These are phyloP conservation scores for Dione juno DNA, from an alignment of 2,888 invertebrate genomes.

Conservation along the genomic window DNA sequence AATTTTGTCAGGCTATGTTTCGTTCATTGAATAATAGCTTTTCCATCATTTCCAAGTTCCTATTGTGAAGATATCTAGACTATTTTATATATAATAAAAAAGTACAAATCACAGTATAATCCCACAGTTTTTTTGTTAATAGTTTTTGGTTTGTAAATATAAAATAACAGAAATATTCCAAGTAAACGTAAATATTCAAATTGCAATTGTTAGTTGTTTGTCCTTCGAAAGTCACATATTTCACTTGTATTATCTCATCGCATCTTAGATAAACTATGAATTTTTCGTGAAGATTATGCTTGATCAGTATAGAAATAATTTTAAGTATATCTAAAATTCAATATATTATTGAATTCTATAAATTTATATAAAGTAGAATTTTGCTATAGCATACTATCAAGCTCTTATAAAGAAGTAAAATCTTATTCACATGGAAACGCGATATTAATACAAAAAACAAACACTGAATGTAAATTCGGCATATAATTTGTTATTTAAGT, in stretches of 20 bases:
- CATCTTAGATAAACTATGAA: not conserved
- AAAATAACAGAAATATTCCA: not conserved
- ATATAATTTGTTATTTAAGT: constrained; percentile 18
- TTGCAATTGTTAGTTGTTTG: not conserved
- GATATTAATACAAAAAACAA: constrained; percentile 13
- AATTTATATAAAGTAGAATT: not conserved
- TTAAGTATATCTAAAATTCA: not conserved
- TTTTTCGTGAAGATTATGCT: not conserved
- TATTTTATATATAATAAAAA: no score
- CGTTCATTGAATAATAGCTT: no score
- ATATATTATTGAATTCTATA: not conserved
- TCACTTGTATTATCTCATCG: not conserved
- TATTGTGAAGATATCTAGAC: no score
- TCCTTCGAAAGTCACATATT: not conserved
- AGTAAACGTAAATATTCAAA: not conserved
- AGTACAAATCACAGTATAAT: no score
- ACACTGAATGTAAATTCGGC: constrained; percentile 10
- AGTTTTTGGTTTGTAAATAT: not conserved
- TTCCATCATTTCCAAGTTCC: no score
- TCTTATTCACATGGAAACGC: not conserved
- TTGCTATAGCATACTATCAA: not conserved
- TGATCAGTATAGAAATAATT: not conserved
- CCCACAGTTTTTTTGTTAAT: no score
- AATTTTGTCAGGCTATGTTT: no score
- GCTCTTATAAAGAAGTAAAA: not conserved